Base-by-base conservation (phyloP, 2,888 invertebrate genomes). In the Ariolimax columbianus region DNA sequence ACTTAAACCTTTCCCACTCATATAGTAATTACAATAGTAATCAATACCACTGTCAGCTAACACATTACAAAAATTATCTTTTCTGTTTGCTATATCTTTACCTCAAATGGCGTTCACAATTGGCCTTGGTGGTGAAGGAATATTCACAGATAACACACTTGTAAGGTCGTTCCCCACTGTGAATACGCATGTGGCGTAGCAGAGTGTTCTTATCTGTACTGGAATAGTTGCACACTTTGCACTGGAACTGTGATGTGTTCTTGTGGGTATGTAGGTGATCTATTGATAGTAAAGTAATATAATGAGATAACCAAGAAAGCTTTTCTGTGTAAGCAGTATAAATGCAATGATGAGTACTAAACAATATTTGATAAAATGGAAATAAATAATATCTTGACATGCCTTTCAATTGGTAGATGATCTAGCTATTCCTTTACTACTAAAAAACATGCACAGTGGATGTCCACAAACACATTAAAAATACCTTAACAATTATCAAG, bases 101-200 rank as follows among this genome's bases (percentile, higher is more conserved):
- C 94, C 92, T 95, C 90, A 98, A 95, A 94, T 99, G 98, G 11
- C 98, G 95, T 94, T 99, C 98, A 94, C 99, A 99, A 93, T 99
- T 98, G 0, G 98, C 98, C 95, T 98, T 98, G 0, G 98, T 98
- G 43, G 98, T 98, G 94, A 99, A 99, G 3, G 98, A 98, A 92
- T 97, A 98, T 92, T 97, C 97, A 94, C 99, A 99, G n/a, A 98
- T 96, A 0, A 97, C 96, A 93, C 98, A 99, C 94, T 98, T 97
- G 93, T 97, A 98, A 0, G 98, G 98, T 23, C 98, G 95, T 91
- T 98, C 98, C 0, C 98, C 98, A 92, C 98, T 98, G 94, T 98
- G 98, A 0, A 97, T 97, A 72, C 98, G 95, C 96, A 98, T 96
- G 92, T 98, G 98, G 36, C 98, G 96, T 17, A 97, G 96, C 79